Evolutionary conservation across 2,797 vertebrate genomes (phyloP).

Genomic region (Sylvia borin): DNA sequence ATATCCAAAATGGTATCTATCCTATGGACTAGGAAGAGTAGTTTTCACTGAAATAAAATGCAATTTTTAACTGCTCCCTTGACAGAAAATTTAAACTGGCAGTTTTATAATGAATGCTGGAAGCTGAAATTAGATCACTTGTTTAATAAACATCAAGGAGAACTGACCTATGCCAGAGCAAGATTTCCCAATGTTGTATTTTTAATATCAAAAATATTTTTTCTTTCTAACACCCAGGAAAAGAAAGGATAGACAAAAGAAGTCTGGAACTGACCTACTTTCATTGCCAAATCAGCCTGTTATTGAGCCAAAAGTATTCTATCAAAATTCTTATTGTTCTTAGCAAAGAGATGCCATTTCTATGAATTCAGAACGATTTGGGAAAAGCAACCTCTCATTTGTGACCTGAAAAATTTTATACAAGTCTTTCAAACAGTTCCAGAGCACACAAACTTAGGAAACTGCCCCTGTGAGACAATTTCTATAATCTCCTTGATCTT

Average conservation of each 20-base stretch:
- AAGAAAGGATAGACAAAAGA: slow-evolving; percentile 23
- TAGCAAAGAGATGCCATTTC: slow-evolving; percentile 21
- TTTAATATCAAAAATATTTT: slow-evolving; percentile 23
- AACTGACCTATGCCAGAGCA: background rate
- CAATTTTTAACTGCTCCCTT: background rate
- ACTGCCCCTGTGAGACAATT: background rate
- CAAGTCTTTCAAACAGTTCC: slow-evolving; percentile 1
- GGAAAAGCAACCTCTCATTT: slow-evolving; percentile 4
- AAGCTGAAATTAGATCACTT: slow-evolving; percentile 14
- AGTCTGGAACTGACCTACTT: slow-evolving; percentile 50
- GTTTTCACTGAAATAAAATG: background rate
- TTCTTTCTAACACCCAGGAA: slow-evolving; percentile 19
- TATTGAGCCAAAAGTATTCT: slow-evolving; percentile 37
- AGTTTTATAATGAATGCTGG: background rate
- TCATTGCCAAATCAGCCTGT: slow-evolving; percentile 14
- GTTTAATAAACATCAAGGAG: background rate
- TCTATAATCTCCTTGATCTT: slow-evolving; percentile 36
- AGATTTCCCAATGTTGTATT: slow-evolving; percentile 11
- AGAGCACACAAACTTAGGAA: background rate
- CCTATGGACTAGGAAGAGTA: background rate
- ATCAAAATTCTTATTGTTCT: slow-evolving; percentile 51
- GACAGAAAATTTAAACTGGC: background rate
- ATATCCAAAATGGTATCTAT: background rate
- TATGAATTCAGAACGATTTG: slow-evolving; percentile 8
- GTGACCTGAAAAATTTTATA: slow-evolving; percentile 18